Evolutionary conservation across 1,140 invertebrate genomes (phyloP).

Genomic region (Asobara japonica): DNA sequence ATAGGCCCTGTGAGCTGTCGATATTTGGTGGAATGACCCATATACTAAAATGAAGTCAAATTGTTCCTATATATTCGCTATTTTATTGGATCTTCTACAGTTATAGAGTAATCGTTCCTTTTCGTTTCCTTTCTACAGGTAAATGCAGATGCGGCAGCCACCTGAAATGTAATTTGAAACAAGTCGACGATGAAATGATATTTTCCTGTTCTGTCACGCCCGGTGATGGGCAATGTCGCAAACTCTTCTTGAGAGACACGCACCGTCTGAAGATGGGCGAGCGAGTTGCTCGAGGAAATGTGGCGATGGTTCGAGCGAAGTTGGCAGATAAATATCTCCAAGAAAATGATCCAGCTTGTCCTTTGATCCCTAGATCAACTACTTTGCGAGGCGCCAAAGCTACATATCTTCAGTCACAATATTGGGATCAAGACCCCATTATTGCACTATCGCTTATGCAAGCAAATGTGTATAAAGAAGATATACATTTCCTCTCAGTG

Average conservation of each 20-base stretch:
- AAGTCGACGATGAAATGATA: neutral
- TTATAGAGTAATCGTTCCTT: too few species aligned
- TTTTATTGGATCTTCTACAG: too few species aligned
- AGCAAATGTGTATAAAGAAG: neutral
- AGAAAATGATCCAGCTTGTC: slow-evolving; percentile 26
- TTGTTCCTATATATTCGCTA: too few species aligned
- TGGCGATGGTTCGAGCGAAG: neutral
- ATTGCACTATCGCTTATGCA: slow-evolving; percentile 32
- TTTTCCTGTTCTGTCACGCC: neutral
- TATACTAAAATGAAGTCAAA: too few species aligned
- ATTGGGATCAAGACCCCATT: slow-evolving; percentile 32
- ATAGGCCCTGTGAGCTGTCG: too few species aligned
- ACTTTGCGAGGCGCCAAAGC: slow-evolving; percentile 26
- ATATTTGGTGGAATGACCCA: too few species aligned
- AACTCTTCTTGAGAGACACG: neutral
- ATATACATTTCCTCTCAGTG: slow-evolving; percentile 24
- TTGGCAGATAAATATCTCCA: slow-evolving; percentile 24
- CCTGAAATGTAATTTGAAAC: neutral
- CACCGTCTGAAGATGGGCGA: neutral
- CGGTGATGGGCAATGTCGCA: slow-evolving; percentile 19
- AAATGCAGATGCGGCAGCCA: neutral
- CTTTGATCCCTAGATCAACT: slow-evolving; percentile 12
- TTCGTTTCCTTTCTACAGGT: neutral
- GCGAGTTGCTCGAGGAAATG: neutral
- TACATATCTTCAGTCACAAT: slow-evolving; percentile 5